phyloP scores from a whole-genome alignment of 2,113 vertebrate species.

The Cynocephalus volans region DNA sequence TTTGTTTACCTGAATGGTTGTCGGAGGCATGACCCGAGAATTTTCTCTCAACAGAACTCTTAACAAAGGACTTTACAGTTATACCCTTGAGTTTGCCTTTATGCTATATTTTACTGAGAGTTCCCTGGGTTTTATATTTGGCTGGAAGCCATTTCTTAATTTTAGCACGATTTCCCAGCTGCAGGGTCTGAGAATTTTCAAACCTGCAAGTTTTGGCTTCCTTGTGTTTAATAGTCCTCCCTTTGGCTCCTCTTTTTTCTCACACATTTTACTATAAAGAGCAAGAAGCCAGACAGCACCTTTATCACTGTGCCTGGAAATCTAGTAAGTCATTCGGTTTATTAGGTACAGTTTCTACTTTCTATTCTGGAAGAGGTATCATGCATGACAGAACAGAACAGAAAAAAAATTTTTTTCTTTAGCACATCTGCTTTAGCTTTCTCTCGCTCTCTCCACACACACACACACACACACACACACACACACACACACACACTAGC shows the following conservation, averaged over 20 bases:
- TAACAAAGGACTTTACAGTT: background rate
- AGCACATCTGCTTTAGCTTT: background rate
- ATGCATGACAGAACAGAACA: background rate
- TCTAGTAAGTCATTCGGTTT: background rate
- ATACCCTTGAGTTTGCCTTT: background rate
- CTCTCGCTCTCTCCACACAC: too few relatives aligned
- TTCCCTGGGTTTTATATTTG: background rate
- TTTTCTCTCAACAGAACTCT: constrained; percentile 11
- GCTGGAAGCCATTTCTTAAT: background rate
- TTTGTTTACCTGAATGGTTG: background rate
- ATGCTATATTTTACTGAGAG: background rate
- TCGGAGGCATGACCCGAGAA: too few relatives aligned
- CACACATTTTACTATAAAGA: background rate
- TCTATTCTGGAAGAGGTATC: background rate
- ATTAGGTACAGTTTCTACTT: background rate
- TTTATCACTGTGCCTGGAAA: background rate
- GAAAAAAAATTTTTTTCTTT: background rate
- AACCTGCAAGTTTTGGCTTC: background rate
- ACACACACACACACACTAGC: background rate
- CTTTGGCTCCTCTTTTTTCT: background rate
- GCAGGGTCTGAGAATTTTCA: background rate
- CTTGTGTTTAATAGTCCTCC: background rate
- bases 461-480: too few relatives aligned
- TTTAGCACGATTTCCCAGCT: background rate
- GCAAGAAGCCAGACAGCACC: background rate